These are phyloP conservation scores for Gnathonemus echidnorhynchus DNA, from an alignment of 2,113 vertebrate species.

Conservation along the genomic window DNA sequence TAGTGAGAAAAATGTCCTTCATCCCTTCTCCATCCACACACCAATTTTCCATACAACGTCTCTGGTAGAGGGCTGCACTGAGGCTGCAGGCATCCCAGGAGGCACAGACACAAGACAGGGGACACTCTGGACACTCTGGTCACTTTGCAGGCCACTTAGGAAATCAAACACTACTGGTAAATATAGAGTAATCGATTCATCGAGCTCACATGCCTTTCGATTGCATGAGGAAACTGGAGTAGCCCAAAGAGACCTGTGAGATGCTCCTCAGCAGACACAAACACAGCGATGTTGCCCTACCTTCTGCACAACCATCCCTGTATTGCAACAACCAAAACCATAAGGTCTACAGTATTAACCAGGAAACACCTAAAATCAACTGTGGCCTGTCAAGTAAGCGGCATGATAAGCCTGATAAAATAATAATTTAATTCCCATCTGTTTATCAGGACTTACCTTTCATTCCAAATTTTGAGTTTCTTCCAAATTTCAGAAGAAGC, in stretches of 20 bases:
- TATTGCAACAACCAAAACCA: neutral
- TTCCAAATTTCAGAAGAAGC: constrained; percentile 91
- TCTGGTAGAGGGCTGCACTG: neutral
- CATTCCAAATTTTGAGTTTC: constrained; percentile 94
- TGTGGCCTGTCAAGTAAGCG: neutral
- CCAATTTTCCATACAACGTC: neutral
- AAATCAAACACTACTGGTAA: neutral
- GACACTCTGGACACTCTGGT: neutral
- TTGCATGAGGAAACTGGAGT: neutral
- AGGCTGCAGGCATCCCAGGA: neutral
- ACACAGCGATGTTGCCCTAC: neutral
- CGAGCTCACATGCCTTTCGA: neutral
- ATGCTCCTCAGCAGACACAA: neutral
- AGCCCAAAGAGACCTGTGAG: neutral
- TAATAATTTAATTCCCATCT: neutral
- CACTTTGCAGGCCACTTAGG: neutral
- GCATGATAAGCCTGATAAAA: neutral
- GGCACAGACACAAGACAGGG: neutral
- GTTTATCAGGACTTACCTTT: constrained; percentile 72
- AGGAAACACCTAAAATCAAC: neutral
- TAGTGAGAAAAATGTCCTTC: neutral
- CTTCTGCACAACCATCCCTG: neutral
- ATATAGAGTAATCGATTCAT: neutral
- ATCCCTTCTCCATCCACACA: neutral
- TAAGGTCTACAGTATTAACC: neutral